Percentiles rank a stretch among this genome's conserved stretches.
These are phyloP conservation scores for Anseranas semipalmata DNA, from an alignment of 2,113 vertebrate species.

Conservation along the genomic window DNA sequence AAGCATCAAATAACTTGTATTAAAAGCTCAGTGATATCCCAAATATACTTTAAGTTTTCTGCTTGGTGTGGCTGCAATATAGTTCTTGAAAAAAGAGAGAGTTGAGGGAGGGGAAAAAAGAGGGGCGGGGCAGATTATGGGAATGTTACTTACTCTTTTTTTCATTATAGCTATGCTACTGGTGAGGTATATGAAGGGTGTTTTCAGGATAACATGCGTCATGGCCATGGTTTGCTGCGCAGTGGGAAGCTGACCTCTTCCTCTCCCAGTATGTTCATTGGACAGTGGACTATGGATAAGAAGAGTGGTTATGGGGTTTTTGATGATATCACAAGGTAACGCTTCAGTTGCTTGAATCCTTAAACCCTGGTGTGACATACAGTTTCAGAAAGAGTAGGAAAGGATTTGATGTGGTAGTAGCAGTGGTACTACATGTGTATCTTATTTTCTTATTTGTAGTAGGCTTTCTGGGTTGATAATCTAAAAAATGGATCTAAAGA, in stretches of 20 bases:
- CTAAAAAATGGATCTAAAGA: neutral
- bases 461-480: neutral
- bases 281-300: constrained; percentile 94
- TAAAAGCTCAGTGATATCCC: neutral
- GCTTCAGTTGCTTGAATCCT: neutral
- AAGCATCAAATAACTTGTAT: neutral
- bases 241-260: constrained; percentile 93
- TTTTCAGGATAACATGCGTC: constrained; percentile 93
- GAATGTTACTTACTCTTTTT: neutral
- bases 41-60: neutral
- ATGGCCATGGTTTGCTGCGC: constrained; percentile 94
- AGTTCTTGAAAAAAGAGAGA: neutral
- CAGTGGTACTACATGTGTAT: neutral
- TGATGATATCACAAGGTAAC: constrained; percentile 96
- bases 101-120: neutral
- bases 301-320: constrained; percentile 96
- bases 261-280: constrained; percentile 96
- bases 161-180: constrained; percentile 84
- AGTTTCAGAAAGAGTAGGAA: neutral
- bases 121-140: neutral
- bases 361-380: accelerated
- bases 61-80: neutral
- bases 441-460: neutral
- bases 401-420: neutral
- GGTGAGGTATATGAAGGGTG: constrained; percentile 95